Percentiles rank a stretch among this genome's conserved stretches.
phyloP scores from a whole-genome alignment of 2,113 vertebrate genomes.

The Psammodynastes pulverulentus region DNA sequence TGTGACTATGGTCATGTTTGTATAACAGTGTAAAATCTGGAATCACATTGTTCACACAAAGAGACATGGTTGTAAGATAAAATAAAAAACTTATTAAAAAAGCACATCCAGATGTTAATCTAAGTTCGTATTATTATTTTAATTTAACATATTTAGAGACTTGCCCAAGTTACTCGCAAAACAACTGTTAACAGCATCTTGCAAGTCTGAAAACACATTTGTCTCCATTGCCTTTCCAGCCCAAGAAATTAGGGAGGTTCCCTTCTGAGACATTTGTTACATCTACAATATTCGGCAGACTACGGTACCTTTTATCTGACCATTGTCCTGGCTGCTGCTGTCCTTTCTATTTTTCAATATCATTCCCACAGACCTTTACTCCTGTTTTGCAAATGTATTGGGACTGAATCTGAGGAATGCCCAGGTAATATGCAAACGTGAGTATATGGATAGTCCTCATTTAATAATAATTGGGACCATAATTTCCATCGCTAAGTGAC shows the following conservation, averaged over 20 bases:
- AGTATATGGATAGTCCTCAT: background rate
- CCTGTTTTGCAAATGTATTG: background rate
- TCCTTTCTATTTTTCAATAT: background rate
- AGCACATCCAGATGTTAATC: background rate
- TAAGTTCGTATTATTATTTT: background rate
- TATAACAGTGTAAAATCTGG: too few relatives aligned
- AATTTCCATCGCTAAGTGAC: background rate
- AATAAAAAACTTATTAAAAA: too few relatives aligned
- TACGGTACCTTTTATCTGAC: background rate
- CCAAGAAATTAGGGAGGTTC: background rate
- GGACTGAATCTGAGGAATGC: background rate
- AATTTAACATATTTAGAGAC: background rate
- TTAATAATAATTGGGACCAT: background rate
- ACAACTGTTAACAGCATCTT: background rate
- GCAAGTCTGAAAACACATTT: background rate
- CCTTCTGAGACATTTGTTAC: background rate
- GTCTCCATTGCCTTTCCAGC: background rate
- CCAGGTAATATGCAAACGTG: background rate
- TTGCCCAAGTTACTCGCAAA: background rate
- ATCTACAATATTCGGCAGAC: background rate
- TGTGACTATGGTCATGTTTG: too few relatives aligned
- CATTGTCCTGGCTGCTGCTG: background rate
- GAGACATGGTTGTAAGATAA: too few relatives aligned
- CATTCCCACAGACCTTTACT: background rate
- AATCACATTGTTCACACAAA: too few relatives aligned